A percentile compares a stretch with the other conserved stretches of the same genome.
Conservation (phyloP, 2,113 vertebrate genomes). For the Cariama cristata region DNA sequence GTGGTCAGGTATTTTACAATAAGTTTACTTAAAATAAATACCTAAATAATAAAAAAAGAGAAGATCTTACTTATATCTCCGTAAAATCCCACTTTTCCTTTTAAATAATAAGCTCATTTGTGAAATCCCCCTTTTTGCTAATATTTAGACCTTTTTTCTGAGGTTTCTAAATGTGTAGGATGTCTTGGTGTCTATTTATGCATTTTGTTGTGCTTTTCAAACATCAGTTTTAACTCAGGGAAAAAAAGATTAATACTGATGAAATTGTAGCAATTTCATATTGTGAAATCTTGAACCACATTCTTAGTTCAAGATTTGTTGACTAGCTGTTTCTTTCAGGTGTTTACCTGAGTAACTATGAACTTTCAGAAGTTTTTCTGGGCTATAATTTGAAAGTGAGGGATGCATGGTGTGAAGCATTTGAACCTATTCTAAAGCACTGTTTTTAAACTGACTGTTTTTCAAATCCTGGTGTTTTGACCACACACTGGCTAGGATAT, state of each 20-base stretch:
- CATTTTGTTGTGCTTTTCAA: background rate
- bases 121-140: background rate
- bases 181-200: background rate
- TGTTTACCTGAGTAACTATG: background rate
- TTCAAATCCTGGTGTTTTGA: background rate
- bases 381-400: background rate
- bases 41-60: background rate
- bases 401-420: background rate
- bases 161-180: background rate
- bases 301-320: background rate
- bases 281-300: background rate
- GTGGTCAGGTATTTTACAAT: background rate
- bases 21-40: background rate
- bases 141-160: background rate
- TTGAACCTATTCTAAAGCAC: background rate
- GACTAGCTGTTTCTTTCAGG: background rate
- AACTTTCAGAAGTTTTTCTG: background rate
- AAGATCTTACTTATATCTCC: background rate
- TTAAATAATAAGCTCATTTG: background rate
- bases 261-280: background rate
- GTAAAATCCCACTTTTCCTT: background rate
- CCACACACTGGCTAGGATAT: background rate
- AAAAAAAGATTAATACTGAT: background rate
- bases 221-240: background rate
- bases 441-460: background rate